Evolutionary conservation across 2,888 invertebrate genomes (phyloP).

Genomic region (Diabrotica balteata): DNA sequence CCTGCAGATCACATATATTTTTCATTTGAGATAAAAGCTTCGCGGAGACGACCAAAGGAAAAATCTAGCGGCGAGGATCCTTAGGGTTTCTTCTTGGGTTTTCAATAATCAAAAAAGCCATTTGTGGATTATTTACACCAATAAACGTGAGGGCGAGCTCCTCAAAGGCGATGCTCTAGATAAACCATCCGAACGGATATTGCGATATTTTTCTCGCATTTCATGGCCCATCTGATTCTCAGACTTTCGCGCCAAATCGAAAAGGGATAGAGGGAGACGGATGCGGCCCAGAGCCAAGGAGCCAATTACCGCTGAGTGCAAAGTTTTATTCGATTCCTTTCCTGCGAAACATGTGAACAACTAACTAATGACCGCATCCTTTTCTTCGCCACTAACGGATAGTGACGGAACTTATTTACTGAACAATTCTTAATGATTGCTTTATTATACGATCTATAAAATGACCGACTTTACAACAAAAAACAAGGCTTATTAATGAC

Average conservation of each 20-base stretch:
- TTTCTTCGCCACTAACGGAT: conserved; percentile 9
- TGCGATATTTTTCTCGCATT: conserved; percentile 48
- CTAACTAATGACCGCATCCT: conserved; percentile 36
- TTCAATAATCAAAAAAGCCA: conserved; percentile 29
- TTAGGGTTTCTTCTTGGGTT: conserved; percentile 16
- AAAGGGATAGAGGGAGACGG: conserved; percentile 36
- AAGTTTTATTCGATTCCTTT: conserved; percentile 43
- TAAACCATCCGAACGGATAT: conserved; percentile 44
- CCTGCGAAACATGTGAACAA: conserved; percentile 39
- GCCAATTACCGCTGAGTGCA: conserved; percentile 46
- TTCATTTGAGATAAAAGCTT: conserved; percentile 24
- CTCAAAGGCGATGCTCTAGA: conserved; percentile 36
- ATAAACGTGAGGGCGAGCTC: conserved; percentile 34
- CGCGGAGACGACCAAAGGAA: conserved; percentile 8
- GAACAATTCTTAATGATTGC: too few relatives aligned
- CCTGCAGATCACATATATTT: conserved; percentile 26
- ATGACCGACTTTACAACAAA: too few relatives aligned
- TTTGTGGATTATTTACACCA: conserved; percentile 34
- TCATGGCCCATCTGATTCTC: conserved; percentile 45
- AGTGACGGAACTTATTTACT: not conserved
- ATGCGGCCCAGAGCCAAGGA: conserved; percentile 33
- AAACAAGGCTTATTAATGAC: too few relatives aligned
- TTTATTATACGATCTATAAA: too few relatives aligned
- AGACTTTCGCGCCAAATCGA: conserved; percentile 29
- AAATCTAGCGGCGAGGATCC: conserved; percentile 13